Percentiles rank a stretch among this genome's conserved stretches.
These are phyloP conservation scores for Laterallus jamaicensis DNA, from an alignment of 2,113 vertebrate genomes.

Conservation along the genomic window DNA sequence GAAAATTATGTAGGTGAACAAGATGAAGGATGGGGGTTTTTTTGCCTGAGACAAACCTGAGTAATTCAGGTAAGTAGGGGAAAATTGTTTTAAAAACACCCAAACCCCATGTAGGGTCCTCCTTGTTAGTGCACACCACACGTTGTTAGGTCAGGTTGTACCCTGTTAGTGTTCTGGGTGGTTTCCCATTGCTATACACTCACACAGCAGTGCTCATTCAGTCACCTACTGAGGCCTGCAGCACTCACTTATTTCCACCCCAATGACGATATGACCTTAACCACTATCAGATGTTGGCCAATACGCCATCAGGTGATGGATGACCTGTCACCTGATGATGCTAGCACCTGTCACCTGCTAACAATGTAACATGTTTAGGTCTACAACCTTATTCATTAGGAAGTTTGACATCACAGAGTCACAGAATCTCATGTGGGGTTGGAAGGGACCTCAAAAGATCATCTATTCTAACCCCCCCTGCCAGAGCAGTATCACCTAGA, in stretches of 20 bases:
- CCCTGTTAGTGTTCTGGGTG: neutral
- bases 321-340: neutral
- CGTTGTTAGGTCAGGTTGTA: neutral
- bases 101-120: neutral
- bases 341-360: neutral
- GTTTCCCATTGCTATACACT: neutral
- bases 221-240: neutral
- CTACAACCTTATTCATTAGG: neutral
- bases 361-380: fast-evolving
- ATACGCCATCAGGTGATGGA: fast-evolving
- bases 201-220: neutral
- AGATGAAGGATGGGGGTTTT: neutral
- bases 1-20: neutral
- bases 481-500: too few species aligned
- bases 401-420: neutral
- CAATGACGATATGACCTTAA: neutral
- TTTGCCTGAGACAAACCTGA: neutral
- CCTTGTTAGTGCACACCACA: neutral
- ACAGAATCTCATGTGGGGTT: too few species aligned
- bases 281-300: neutral
- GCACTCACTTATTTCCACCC: neutral
- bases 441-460: too few species aligned
- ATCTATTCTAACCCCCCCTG: too few species aligned
- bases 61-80: neutral
- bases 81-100: neutral